These are phyloP conservation scores for Diabrotica undecimpunctata DNA, from an alignment of 1,140 invertebrate species.

Conservation along the genomic window DNA sequence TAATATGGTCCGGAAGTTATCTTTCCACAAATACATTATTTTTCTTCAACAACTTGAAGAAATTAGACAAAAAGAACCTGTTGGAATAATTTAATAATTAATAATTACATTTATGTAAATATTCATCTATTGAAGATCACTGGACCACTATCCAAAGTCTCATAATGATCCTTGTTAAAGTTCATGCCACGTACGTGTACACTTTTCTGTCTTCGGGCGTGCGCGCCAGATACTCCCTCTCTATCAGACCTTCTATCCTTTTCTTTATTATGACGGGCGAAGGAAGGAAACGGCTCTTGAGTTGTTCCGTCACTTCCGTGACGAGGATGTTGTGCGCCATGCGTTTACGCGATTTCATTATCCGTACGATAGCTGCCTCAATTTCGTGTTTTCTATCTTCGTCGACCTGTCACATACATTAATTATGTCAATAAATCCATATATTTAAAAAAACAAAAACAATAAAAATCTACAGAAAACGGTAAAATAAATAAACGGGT, in stretches of 20 bases:
- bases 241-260: slow-evolving; percentile 97
- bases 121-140: slow-evolving; percentile 19
- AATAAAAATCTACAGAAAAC: background rate
- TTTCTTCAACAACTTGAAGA: background rate
- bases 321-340: slow-evolving; percentile 94
- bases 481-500: slow-evolving; percentile 4
- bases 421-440: slow-evolving; percentile 10
- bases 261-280: slow-evolving; percentile 98
- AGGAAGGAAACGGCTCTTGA: slow-evolving; percentile 93
- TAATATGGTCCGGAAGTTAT: background rate
- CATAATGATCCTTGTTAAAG: slow-evolving; percentile 14
- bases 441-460: background rate
- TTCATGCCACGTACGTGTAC: slow-evolving; percentile 85
- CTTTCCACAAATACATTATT: background rate
- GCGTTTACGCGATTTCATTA: slow-evolving; percentile 98
- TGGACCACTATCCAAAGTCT: slow-evolving; percentile 19
- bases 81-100: slow-evolving; percentile 23
- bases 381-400: slow-evolving; percentile 99
- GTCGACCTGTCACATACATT: slow-evolving; percentile 62
- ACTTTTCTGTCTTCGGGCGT: slow-evolving; percentile 94
- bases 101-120: slow-evolving; percentile 21
- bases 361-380: slow-evolving; percentile 98
- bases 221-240: slow-evolving; percentile 96
- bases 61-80: slow-evolving; percentile 13
- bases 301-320: slow-evolving; percentile 95